phyloP scores from a whole-genome alignment of 2,888 invertebrate species.

The Malthinus flaveolus region DNA sequence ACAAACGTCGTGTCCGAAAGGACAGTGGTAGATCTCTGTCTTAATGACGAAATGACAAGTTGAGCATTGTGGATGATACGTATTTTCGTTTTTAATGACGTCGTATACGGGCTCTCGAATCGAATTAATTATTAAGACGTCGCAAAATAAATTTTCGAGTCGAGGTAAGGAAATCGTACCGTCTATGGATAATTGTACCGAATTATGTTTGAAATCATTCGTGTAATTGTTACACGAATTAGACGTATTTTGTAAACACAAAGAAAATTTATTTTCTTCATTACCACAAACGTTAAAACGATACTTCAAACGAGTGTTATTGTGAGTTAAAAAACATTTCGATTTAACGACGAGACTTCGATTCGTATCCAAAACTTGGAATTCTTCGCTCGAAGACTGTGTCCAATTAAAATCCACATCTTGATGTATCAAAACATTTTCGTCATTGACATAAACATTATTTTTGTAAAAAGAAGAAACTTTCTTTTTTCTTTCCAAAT shows the following conservation, averaged over 20 bases:
- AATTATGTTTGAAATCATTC: slow-evolving; percentile 1
- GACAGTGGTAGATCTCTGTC: slow-evolving; percentile 34
- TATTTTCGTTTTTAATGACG: background rate
- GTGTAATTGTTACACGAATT: background rate
- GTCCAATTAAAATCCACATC: slow-evolving; percentile 2
- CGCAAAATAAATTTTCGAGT: slow-evolving; percentile 28
- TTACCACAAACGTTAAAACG: slow-evolving; percentile 30
- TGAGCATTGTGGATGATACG: slow-evolving; percentile 24
- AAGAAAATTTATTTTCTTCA: slow-evolving; percentile 15
- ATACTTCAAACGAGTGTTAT: slow-evolving; percentile 26
- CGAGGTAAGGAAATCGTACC: slow-evolving; percentile 27
- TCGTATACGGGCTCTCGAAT: slow-evolving; percentile 31
- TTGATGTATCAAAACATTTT: slow-evolving; percentile 3
- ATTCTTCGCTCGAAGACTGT: background rate
- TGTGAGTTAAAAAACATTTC: slow-evolving; percentile 24
- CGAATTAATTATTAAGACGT: slow-evolving; percentile 21
- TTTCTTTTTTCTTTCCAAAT: slow-evolving; percentile 10
- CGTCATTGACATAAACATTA: slow-evolving; percentile 3
- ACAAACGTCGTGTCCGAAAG: slow-evolving; percentile 39
- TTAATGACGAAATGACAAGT: slow-evolving; percentile 29
- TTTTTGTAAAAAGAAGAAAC: slow-evolving; percentile 4
- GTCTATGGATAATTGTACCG: slow-evolving; percentile 28
- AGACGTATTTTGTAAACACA: slow-evolving; percentile 6
- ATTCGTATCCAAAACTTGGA: background rate
- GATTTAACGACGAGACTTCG: slow-evolving; percentile 9